Evolutionary conservation across 2,113 vertebrate genomes (phyloP), one percentile per base, ranked within the genome.

Genomic region (Platycercus adscitus): DNA sequence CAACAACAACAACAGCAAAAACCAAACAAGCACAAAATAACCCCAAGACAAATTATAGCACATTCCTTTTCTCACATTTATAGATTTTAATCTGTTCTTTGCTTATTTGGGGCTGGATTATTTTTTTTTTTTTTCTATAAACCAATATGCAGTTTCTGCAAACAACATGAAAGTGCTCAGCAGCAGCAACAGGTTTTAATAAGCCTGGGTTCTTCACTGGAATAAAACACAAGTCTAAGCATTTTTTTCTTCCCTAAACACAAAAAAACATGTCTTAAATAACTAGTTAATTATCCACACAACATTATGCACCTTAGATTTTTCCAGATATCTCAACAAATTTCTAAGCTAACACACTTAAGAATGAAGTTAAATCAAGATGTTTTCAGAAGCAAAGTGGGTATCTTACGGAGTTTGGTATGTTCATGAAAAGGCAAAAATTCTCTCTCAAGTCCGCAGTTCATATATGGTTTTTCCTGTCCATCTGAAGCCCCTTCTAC

Each of bases 1-100:
- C 33, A 58, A 52, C 9, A 43, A 41, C 7, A 37, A 28, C 11
- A 55, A 47, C 4, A 39, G 39, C 39, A 53, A 66, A 70, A 68
- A 5, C 1, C 0, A 4, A 33, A 2, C 1, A 63, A 87, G 16
- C 1, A 50, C 11, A 49, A 7, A 39, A n/a, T 8, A 41, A 6
- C 39, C 37, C 37, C 1, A 64, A 37, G 11, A 28, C 14, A 76
- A 88, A 43, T 18, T 25, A 47, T 7, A 60, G 1, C 6, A 70
- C 6, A 23, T 37, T 50, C 53, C 1, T 75, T 13, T 49, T 13
- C 17, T 82, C 35, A n/a, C 3, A 1, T 65, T 60, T 29, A 21
- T 23, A 56, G 33, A 78, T 84, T 73, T 70, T 77, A 61, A 33
- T 50, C 9, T 75, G 2, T 29, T 46, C 7, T 86, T 86, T 28